Base-by-base conservation (phyloP, 1,140 invertebrate genomes). In the Trachelipus rathkii region DNA sequence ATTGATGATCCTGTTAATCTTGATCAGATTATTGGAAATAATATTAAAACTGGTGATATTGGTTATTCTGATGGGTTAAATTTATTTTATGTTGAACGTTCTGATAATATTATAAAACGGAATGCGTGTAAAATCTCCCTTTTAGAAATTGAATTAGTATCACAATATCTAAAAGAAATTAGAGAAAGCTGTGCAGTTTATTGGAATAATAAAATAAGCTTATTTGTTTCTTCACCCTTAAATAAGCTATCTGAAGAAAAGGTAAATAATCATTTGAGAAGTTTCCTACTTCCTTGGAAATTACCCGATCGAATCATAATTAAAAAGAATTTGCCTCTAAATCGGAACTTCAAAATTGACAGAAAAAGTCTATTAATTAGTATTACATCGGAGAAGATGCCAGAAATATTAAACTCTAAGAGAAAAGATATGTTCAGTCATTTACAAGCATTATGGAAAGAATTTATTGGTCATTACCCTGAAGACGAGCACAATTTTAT, bases 21-120 rank as follows among this genome's bases (percentile, higher is more conserved):
- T 15, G 11, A 19, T 60, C 11, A 60, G 8, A 8, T 1, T 6
- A 33, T 33, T 33, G 33, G 33, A 33, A 33, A 33, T 33, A 6
- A 33, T 6, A 60, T 60, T 15, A 60, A 60, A 60, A 60, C 50
- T 15, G 50, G 50, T 4, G 50, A 60, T 60, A 60, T 60, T 60
- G 50, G 50, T 8, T 60, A 60, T 60, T 15, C 50, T 60, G 50
- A 60, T 60, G 50, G 50, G 4, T 2, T 19, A 15, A 60, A 60
- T 60, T 15, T 60, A 8, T 60, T 60, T 19, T 60, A 60, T 60
- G 50, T 60, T 60, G 50, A 60, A 60, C 11, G 50, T 13, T 60
- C 50, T 60, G 50, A 60, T 60, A 60, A 60, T 19, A 60, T 60
- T 15, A 60, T 60, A 60, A 60, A 60, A 60, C 50, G 50, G 11